These are phyloP conservation scores for Yasuhikotakia modesta DNA, from an alignment of 2,797 vertebrate genomes.

Conservation along the genomic window DNA sequence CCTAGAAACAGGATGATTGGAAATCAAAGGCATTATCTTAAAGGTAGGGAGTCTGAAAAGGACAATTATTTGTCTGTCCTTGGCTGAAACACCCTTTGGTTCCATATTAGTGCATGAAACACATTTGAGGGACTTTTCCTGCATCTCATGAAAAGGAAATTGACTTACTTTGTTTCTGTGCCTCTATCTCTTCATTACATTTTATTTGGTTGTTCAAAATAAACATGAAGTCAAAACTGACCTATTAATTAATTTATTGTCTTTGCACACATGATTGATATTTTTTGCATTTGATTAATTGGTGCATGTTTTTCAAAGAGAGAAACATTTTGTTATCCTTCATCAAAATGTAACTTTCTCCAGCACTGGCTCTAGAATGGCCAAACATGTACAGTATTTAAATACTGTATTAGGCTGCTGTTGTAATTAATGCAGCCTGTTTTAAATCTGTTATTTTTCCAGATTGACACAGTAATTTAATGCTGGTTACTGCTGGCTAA, in stretches of 20 bases:
- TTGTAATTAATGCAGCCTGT: neutral
- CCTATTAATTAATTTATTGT: neutral
- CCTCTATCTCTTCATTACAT: slow-evolving; percentile 17
- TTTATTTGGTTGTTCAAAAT: slow-evolving; percentile 28
- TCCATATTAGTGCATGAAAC: slow-evolving; percentile 19
- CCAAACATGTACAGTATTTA: too few species aligned
- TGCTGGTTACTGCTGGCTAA: too few species aligned
- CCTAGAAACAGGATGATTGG: slow-evolving; percentile 70
- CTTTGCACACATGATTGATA: neutral
- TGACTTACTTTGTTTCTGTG: slow-evolving; percentile 11
- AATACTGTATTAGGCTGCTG: neutral
- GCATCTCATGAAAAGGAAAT: slow-evolving; percentile 28
- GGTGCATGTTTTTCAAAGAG: neutral
- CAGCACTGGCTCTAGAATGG: neutral
- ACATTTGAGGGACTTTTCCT: slow-evolving; percentile 1
- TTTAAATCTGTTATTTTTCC: neutral
- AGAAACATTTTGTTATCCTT: neutral
- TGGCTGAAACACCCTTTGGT: neutral
- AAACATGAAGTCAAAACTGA: slow-evolving; percentile 16
- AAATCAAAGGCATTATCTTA: slow-evolving; percentile 69
- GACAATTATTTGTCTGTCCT: slow-evolving; percentile 16
- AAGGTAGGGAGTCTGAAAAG: slow-evolving; percentile 30
- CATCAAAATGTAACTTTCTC: neutral
- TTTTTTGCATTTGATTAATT: neutral
- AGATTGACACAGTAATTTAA: neutral